Evolutionary conservation across 2,888 invertebrate genomes (phyloP).

Genomic region (Platycheirus albimanus): DNA sequence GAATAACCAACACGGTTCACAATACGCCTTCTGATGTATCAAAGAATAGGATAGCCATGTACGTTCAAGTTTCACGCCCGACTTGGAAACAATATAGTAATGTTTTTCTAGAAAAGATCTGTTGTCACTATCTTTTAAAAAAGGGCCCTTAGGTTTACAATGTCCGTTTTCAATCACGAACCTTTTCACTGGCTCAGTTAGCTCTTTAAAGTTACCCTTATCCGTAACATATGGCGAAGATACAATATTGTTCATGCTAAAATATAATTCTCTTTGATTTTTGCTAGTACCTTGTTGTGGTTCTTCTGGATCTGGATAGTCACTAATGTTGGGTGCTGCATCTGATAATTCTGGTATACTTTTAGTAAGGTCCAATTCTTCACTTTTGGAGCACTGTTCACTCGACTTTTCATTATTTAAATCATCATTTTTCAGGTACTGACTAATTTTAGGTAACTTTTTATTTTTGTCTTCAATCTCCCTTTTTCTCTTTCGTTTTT

Average conservation of each 20-base stretch:
- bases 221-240: conserved; percentile 51
- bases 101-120: too few species aligned
- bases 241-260: too few species aligned
- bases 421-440: conserved; percentile 30
- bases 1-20: too few species aligned
- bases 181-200: conserved; percentile 31
- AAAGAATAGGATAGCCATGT: conserved; percentile 44
- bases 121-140: conserved; percentile 33
- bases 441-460: conserved; percentile 35
- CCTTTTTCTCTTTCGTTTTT: too few species aligned
- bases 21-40: too few species aligned
- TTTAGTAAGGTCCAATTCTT: too few species aligned
- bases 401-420: conserved; percentile 12
- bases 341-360: neutral
- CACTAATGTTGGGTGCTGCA: conserved; percentile 26
- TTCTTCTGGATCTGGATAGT: conserved; percentile 32
- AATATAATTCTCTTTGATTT: too few species aligned
- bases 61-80: conserved; percentile 49
- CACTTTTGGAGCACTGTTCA: conserved; percentile 29
- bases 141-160: conserved; percentile 32
- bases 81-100: too few species aligned
- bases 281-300: too few species aligned
- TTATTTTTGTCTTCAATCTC: conserved; percentile 20
- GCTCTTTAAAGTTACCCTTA: conserved; percentile 35
- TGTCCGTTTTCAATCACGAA: conserved; percentile 41